These are phyloP conservation scores for Thalassarche chlororhynchos DNA, from an alignment of 2,113 vertebrate genomes.

Conservation along the genomic window DNA sequence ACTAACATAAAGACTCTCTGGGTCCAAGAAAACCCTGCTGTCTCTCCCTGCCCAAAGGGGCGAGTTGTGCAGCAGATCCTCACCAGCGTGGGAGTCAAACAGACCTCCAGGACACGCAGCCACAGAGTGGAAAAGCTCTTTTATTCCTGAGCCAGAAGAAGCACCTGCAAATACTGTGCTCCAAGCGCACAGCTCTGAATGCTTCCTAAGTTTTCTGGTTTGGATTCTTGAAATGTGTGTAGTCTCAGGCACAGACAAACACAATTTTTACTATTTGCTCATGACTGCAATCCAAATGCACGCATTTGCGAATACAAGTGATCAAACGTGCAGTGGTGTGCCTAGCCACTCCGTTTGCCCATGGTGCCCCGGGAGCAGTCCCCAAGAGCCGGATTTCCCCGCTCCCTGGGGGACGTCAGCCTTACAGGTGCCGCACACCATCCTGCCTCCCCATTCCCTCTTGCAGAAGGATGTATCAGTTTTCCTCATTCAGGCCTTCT, in stretches of 20 bases:
- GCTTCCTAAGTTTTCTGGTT: not conserved
- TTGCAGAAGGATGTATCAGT: fast-evolving
- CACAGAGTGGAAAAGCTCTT: not conserved
- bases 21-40: not conserved
- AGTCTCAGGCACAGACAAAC: too few relatives aligned
- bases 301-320: fast-evolving
- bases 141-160: too few relatives aligned
- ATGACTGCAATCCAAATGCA: fast-evolving
- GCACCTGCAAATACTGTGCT: not conserved
- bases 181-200: fast-evolving
- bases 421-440: not conserved
- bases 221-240: fast-evolving
- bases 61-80: fast-evolving
- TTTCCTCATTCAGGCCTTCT: not conserved
- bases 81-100: fast-evolving
- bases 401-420: fast-evolving
- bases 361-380: fast-evolving
- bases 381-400: not conserved
- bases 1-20: not conserved
- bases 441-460: not conserved
- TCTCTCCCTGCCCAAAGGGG: too few relatives aligned
- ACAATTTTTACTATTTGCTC: not conserved
- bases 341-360: not conserved
- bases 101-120: not conserved
- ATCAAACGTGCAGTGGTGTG: fast-evolving